A percentile compares a stretch with the other conserved stretches of the same genome.
These are phyloP conservation scores for Latheticus oryzae DNA, from an alignment of 2,888 invertebrate genomes.

Conservation along the genomic window DNA sequence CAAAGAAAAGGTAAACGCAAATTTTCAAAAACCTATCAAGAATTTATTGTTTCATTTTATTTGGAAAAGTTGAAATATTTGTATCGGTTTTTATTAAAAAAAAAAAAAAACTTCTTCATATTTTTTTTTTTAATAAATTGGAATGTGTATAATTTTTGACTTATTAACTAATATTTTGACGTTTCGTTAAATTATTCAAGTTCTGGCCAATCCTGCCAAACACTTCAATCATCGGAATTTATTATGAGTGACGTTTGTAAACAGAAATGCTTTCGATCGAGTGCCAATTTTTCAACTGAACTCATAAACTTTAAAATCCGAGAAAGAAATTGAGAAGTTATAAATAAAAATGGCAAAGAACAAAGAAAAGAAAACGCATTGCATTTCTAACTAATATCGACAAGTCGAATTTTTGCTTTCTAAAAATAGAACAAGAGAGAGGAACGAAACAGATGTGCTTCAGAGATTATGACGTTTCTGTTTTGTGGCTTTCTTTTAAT, in stretches of 20 bases:
- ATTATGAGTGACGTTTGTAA: conserved; percentile 29
- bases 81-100: no score
- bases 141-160: no score
- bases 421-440: conserved; percentile 13
- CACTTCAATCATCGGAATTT: conserved; percentile 32
- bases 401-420: conserved; percentile 2
- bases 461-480: not conserved
- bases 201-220: no score
- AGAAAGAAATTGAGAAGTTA: conserved; percentile 19
- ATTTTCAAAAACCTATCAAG: no score
- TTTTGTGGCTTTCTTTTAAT: not conserved
- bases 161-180: no score
- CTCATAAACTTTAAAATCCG: conserved; percentile 33
- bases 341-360: conserved; percentile 29
- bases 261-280: conserved; percentile 14
- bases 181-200: no score
- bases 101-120: no score
- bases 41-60: no score
- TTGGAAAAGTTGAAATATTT: no score
- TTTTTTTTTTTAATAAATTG: no score
- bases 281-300: conserved; percentile 32
- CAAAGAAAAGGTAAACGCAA: no score
- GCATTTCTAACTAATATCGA: conserved; percentile 18
- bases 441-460: conserved; percentile 14
- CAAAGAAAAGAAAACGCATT: conserved; percentile 18